A percentile compares a stretch with the other conserved stretches of the same genome.
Conservation (phyloP, 2,113 vertebrate genomes). For the Syngnathus typhle region DNA sequence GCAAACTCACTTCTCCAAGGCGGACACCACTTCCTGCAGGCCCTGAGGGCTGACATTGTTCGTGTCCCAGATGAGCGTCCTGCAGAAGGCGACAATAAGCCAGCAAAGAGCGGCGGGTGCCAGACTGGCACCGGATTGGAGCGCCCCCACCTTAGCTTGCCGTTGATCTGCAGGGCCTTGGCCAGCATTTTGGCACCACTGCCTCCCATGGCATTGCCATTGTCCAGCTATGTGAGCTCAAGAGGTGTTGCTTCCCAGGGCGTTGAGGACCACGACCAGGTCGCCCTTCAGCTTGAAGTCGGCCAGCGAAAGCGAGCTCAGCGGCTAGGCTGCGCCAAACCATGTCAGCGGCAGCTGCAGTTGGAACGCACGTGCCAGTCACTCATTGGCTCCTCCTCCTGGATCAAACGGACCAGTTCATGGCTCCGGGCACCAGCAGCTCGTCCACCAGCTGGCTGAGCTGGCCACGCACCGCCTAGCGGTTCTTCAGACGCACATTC, state of each 20-base stretch:
- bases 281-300: conserved; percentile 92
- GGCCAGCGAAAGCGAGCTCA: conserved; percentile 88
- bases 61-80: conserved; percentile 93
- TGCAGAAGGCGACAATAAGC: conserved; percentile 46
- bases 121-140: background rate
- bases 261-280: conserved; percentile 90
- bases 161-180: conserved; percentile 97
- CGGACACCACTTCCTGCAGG: conserved; percentile 90
- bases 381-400: conserved; percentile 96
- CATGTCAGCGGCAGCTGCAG: background rate
- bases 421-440: conserved; percentile 80
- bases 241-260: conserved; percentile 89
- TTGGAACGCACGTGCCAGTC: background rate
- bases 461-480: conserved; percentile 82
- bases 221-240: conserved; percentile 83
- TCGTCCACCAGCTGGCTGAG: conserved; percentile 90
- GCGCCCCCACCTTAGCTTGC: conserved; percentile 83
- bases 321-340: conserved; percentile 69
- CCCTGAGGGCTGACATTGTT: conserved; percentile 90
- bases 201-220: conserved; percentile 95
- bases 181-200: conserved; percentile 97
- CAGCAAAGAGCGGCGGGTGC: too few species aligned
- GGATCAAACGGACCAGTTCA: conserved; percentile 96
- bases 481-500: conserved; percentile 84
- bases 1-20: conserved; percentile 84